Conservation (phyloP, 2,888 invertebrate species). For the Yponomeuta cagnagella region DNA sequence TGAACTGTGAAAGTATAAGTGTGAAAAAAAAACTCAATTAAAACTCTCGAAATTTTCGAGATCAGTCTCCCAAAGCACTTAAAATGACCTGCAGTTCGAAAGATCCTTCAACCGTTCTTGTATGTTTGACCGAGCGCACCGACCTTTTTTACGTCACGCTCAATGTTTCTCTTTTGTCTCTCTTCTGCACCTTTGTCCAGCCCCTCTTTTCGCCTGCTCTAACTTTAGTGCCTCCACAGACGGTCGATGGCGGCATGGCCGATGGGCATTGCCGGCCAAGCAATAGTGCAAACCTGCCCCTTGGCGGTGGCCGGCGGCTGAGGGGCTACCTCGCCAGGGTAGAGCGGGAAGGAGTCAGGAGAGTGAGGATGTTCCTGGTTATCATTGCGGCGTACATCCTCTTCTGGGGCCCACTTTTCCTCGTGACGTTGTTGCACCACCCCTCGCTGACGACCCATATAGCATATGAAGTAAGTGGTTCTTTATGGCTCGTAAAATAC, state of each 20-base stretch:
- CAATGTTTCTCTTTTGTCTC: no score
- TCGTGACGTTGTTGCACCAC: constrained; percentile 87
- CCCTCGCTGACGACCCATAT: constrained; percentile 82
- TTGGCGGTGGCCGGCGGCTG: constrained; percentile 84
- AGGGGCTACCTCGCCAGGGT: constrained; percentile 85
- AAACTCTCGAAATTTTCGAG: no score
- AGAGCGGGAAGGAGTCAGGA: constrained; percentile 86
- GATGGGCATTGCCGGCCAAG: constrained; percentile 51
- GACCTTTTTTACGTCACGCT: no score
- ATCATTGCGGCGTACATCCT: constrained; percentile 89
- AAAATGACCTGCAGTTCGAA: no score
- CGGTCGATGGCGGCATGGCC: constrained; percentile 58
- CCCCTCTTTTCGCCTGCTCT: background rate
- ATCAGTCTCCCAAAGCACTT: no score
- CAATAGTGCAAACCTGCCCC: constrained; percentile 52
- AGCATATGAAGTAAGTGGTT: constrained; percentile 80
- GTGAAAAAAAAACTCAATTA: no score
- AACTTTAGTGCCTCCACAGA: constrained; percentile 34
- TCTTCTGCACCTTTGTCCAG: background rate
- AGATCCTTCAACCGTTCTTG: no score
- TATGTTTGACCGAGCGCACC: no score
- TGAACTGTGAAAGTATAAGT: no score
- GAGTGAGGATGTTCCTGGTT: constrained; percentile 90
- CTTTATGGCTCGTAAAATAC: no score
- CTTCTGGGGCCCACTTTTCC: constrained; percentile 94